These are phyloP conservation scores for Piaya cayana DNA, from an alignment of 2,113 vertebrate species.

Conservation along the genomic window DNA sequence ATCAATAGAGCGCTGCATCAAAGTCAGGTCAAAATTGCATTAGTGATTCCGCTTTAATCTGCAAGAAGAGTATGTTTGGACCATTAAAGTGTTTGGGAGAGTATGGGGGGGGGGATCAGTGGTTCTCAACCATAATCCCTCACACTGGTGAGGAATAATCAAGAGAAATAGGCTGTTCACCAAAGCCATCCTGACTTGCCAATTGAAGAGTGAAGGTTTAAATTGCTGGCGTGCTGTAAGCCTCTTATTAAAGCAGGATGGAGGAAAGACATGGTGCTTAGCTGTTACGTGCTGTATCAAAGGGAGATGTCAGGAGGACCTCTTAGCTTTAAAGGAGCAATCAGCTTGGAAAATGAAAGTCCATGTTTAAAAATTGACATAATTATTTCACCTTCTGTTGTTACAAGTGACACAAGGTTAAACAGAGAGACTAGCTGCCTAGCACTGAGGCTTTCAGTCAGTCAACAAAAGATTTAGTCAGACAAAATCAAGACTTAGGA, in stretches of 20 bases:
- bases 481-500: conserved; percentile 2
- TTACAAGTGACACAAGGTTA: conserved; percentile 18
- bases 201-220: not conserved
- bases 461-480: conserved; percentile 5
- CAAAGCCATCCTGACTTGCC: not conserved
- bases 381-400: conserved; percentile 13
- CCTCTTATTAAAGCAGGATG: not conserved
- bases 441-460: not conserved
- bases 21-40: conserved; percentile 24
- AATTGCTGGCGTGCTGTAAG: not conserved
- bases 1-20: conserved; percentile 9
- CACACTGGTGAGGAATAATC: not conserved
- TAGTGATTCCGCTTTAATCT: conserved; percentile 16
- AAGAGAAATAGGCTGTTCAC: not conserved
- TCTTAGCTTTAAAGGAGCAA: not conserved
- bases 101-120: not conserved
- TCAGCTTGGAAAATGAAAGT: not conserved
- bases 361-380: not conserved
- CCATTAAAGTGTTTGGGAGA: not conserved
- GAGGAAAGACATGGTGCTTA: not conserved
- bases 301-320: not conserved
- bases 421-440: not conserved
- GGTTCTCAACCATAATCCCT: not conserved
- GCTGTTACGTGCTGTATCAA: not conserved
- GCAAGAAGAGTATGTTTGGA: not conserved